Conservation (phyloP, 53 echinoderm and acorn worm species). For the Hippasteria phrygiana region DNA sequence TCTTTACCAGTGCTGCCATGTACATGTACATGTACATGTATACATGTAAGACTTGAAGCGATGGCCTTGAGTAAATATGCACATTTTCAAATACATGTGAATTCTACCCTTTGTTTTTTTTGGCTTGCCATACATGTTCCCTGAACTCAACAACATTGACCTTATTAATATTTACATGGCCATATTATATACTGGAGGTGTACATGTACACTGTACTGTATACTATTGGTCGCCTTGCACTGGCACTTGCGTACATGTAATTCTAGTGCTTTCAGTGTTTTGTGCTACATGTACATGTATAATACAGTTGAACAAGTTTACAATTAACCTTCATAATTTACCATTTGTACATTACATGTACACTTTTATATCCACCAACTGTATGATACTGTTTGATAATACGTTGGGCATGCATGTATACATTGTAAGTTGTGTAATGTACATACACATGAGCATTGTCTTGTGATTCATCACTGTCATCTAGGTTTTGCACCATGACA, state of each 20-base stretch:
- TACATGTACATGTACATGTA: neutral
- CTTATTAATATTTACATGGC: constrained; percentile 41
- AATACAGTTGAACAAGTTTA: neutral
- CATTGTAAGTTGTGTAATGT: no score
- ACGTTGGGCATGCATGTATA: no score
- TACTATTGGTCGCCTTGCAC: neutral
- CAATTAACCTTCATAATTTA: no score
- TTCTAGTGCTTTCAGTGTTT: no score
- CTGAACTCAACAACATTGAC: constrained; percentile 26
- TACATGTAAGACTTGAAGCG: neutral
- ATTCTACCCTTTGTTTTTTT: neutral
- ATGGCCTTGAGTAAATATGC: neutral
- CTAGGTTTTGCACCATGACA: no score
- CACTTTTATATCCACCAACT: no score
- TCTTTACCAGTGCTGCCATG: neutral
- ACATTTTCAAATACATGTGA: neutral
- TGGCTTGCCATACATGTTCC: constrained; percentile 50
- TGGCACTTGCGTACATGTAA: neutral
- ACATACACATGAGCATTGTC: no score
- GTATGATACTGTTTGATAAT: no score
- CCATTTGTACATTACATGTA: no score
- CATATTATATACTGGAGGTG: constrained; percentile 4
- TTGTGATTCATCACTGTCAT: no score
- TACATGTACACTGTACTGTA: constrained; percentile 12
- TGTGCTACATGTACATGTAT: neutral